Evolutionary conservation across 2,113 vertebrate species (phyloP).

Genomic region (Rhinoptilus africanus): DNA sequence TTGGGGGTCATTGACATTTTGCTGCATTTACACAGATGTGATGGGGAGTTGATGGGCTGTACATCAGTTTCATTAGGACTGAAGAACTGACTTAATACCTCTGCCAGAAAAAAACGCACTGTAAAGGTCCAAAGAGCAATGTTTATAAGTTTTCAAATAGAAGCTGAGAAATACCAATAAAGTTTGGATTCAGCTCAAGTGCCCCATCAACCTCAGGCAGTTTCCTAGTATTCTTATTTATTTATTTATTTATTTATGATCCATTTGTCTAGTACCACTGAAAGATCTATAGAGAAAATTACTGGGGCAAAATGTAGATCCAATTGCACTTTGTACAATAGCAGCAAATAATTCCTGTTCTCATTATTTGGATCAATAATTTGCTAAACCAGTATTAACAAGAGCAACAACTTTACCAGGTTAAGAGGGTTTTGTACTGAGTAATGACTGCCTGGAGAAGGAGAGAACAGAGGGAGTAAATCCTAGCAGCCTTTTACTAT

Average conservation of each 20-base stretch:
- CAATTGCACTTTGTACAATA: slow-evolving; percentile 58
- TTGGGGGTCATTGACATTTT: background rate
- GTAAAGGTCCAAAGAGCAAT: slow-evolving; percentile 53
- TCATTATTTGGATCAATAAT: slow-evolving; percentile 77
- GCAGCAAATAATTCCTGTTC: slow-evolving; percentile 72
- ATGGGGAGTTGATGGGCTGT: background rate
- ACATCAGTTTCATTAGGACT: slow-evolving; percentile 11
- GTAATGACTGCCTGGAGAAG: slow-evolving; percentile 69
- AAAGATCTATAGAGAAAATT: slow-evolving; percentile 72
- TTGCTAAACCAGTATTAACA: slow-evolving; percentile 79
- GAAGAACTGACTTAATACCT: background rate
- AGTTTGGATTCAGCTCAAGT: slow-evolving; percentile 72
- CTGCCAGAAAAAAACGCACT: background rate
- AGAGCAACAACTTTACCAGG: slow-evolving; percentile 73
- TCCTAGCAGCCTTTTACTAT: slow-evolving; percentile 75
- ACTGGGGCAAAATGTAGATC: slow-evolving; percentile 69
- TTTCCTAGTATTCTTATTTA: background rate
- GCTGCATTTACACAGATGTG: background rate
- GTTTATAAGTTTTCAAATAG: slow-evolving; percentile 72
- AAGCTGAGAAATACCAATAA: slow-evolving; percentile 69
- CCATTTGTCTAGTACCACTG: slow-evolving; percentile 63
- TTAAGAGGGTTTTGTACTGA: slow-evolving; percentile 73
- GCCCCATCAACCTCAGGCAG: slow-evolving; percentile 60
- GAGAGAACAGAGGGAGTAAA: slow-evolving; percentile 73
- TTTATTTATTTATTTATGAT: slow-evolving; percentile 50